Evolutionary conservation across 2,113 vertebrate species (phyloP).

Genomic region (Odontophorus gujanensis): DNA sequence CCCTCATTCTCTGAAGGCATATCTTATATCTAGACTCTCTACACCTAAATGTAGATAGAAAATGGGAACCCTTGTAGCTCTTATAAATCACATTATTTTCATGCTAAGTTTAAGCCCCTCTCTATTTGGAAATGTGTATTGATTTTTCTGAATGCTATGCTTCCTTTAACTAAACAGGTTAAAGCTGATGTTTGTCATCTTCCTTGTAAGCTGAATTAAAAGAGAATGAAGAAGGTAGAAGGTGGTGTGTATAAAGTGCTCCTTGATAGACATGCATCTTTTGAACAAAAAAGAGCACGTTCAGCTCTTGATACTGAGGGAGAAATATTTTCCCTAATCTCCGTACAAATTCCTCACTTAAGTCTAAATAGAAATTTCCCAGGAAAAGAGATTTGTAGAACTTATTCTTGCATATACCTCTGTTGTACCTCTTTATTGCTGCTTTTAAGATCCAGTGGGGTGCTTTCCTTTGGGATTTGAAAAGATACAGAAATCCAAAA

Average conservation of each 20-base stretch:
- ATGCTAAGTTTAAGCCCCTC: neutral
- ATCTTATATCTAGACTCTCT: neutral
- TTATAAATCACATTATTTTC: constrained; percentile 22
- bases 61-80: neutral
- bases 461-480: constrained; percentile 8
- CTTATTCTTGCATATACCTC: neutral
- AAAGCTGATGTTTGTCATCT: constrained; percentile 65
- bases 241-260: constrained; percentile 10
- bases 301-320: neutral
- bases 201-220: constrained; percentile 55
- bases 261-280: constrained; percentile 46
- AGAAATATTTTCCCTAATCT: neutral
- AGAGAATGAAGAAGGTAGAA: constrained; percentile 51
- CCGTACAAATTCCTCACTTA: neutral
- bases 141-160: constrained; percentile 68
- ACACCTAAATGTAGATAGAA: neutral
- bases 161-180: constrained; percentile 53
- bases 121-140: constrained; percentile 66
- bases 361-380: constrained; percentile 15
- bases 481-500: constrained; percentile 13
- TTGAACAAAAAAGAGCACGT: neutral
- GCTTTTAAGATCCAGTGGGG: neutral
- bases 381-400: neutral
- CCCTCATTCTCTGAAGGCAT: neutral
- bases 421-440: neutral